phyloP scores from a whole-genome alignment of 2,797 vertebrate genomes.

The Karalla daura region DNA sequence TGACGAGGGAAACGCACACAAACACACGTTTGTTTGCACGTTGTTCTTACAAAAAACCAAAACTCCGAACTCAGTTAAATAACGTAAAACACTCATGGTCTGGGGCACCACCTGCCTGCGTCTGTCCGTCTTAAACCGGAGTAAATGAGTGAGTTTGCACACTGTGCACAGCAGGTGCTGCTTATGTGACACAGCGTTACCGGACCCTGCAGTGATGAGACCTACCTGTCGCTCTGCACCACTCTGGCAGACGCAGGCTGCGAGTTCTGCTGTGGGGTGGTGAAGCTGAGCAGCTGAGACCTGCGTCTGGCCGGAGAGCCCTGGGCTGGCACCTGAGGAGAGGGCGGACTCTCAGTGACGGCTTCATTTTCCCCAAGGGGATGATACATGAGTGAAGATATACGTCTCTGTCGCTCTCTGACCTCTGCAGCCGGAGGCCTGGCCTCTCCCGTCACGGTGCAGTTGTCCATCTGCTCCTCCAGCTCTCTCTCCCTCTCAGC shows the following conservation, averaged over 20 bases:
- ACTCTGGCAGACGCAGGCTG: background rate
- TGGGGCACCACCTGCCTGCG: no score
- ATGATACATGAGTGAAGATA: no score
- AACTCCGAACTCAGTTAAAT: no score
- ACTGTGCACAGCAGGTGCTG: no score
- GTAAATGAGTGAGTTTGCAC: no score
- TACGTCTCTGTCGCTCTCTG: background rate
- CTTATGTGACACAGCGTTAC: no score
- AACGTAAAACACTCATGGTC: no score
- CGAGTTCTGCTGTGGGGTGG: conserved; percentile 60
- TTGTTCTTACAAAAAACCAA: no score
- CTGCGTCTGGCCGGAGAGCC: conserved; percentile 16
- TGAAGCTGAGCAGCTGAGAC: conserved; percentile 20
- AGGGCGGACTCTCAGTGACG: conserved; percentile 10
- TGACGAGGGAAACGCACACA: conserved; percentile 5
- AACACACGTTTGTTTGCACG: background rate
- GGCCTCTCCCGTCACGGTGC: conserved; percentile 23
- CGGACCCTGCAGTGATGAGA: background rate
- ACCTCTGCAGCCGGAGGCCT: conserved; percentile 27
- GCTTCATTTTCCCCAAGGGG: no score
- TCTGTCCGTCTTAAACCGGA: no score
- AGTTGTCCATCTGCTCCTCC: conserved; percentile 72
- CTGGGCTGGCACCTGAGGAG: conserved; percentile 39
- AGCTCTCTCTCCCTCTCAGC: conserved; percentile 84
- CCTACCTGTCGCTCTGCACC: conserved; percentile 50